Evolutionary conservation across 2,797 vertebrate genomes (phyloP).

Genomic region (Acrocephalus scirpaceus): DNA sequence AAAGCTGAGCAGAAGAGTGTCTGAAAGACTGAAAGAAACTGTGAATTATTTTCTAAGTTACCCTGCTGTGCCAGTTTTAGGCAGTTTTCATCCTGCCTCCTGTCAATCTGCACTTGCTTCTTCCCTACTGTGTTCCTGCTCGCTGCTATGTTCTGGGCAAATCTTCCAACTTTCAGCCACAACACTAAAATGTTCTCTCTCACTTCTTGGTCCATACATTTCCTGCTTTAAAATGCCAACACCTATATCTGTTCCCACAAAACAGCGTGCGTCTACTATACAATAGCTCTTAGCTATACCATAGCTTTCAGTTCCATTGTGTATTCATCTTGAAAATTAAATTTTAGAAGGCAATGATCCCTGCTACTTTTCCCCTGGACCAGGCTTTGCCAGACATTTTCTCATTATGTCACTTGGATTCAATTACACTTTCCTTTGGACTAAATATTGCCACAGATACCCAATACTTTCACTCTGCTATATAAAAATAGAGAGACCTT

Average conservation of each 20-base stretch:
- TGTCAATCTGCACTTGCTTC: neutral
- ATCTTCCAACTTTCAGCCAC: neutral
- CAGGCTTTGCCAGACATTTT: neutral
- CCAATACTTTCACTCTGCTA: neutral
- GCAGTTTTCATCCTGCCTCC: neutral
- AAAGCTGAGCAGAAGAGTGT: neutral
- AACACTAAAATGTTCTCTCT: neutral
- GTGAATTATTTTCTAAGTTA: neutral
- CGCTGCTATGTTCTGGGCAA: accelerated
- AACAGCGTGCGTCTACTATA: neutral
- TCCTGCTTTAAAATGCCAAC: neutral
- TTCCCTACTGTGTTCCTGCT: neutral
- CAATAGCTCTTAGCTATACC: neutral
- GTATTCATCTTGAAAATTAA: neutral
- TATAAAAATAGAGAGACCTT: constrained; percentile 54
- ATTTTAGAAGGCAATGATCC: neutral
- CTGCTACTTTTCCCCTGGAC: neutral
- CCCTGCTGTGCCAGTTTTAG: neutral
- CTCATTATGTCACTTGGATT: constrained; percentile 40
- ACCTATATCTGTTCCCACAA: neutral
- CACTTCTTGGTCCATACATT: neutral
- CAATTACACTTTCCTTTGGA: constrained; percentile 22
- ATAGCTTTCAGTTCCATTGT: neutral
- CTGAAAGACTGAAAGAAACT: neutral
- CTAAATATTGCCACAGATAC: constrained; percentile 34